phyloP scores from a whole-genome alignment of 53 echinoderm and acorn worm species.

The Hippasteria phrygiana region DNA sequence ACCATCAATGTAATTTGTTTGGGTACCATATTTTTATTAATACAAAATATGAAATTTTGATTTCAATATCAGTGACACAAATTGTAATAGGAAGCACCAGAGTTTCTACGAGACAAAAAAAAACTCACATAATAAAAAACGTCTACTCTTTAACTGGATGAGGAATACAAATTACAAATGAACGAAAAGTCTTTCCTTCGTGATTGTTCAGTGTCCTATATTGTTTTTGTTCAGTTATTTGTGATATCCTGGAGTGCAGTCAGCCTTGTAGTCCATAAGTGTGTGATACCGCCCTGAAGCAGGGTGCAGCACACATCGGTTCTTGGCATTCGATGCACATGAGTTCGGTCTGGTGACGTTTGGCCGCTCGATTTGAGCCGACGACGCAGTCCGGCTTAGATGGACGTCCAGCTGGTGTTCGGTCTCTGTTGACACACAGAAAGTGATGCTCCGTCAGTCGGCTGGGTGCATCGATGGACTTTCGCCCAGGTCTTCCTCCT shows the following conservation, averaged over 20 bases:
- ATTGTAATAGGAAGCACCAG: too few species aligned
- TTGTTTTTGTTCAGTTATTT: slow-evolving; percentile 9
- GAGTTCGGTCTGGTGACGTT: slow-evolving; percentile 58
- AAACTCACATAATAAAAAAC: too few species aligned
- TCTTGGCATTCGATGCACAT: slow-evolving; percentile 28
- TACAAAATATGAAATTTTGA: too few species aligned
- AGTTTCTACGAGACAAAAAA: too few species aligned
- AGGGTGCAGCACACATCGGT: slow-evolving; percentile 59
- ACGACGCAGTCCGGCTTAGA: slow-evolving; percentile 56
- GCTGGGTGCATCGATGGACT: neutral
- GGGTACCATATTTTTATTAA: too few species aligned
- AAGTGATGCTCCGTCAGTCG: slow-evolving; percentile 24
- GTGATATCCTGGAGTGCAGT: slow-evolving; percentile 6
- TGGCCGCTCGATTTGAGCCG: slow-evolving; percentile 49
- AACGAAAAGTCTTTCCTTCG: too few species aligned
- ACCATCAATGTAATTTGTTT: too few species aligned
- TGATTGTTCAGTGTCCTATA: too few species aligned
- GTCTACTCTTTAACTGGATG: too few species aligned
- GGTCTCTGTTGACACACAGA: neutral
- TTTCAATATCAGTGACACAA: too few species aligned
- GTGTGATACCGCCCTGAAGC: slow-evolving; percentile 61
- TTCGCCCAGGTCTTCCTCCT: neutral
- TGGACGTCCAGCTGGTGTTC: slow-evolving; percentile 24
- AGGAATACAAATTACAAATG: too few species aligned
- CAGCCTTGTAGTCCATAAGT: slow-evolving; percentile 43